Evolutionary conservation across 2,797 vertebrate genomes (phyloP).

Genomic region (Anas acuta): DNA sequence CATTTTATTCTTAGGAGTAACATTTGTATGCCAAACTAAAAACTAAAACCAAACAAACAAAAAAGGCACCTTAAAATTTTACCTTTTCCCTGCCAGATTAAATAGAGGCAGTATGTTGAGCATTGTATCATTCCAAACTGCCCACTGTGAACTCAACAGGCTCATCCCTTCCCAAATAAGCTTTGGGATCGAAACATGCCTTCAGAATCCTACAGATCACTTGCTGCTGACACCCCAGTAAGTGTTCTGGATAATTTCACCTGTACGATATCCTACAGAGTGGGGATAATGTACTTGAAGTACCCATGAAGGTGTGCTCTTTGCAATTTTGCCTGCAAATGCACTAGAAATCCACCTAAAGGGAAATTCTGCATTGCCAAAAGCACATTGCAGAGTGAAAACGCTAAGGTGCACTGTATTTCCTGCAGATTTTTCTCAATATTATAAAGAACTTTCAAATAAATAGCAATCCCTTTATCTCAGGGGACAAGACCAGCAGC

Average conservation of each 20-base stretch:
- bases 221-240: accelerated
- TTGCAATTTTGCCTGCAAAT: background rate
- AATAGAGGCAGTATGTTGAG: accelerated
- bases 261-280: background rate
- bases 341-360: background rate
- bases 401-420: background rate
- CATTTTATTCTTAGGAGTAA: background rate
- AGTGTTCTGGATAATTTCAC: background rate
- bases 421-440: background rate
- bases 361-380: background rate
- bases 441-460: background rate
- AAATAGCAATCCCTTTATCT: background rate
- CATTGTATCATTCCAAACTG: background rate
- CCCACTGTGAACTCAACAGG: background rate
- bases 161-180: background rate
- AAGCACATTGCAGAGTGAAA: accelerated
- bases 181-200: background rate
- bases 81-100: background rate
- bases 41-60: background rate
- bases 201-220: background rate
- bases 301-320: background rate
- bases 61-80: background rate
- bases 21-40: background rate
- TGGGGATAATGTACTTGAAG: too few species aligned
- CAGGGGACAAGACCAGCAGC: background rate